Evolutionary conservation across 2,797 vertebrate genomes (phyloP), one percentile per base, ranked within the genome.

Genomic region (Micromesistius poutassou): DNA sequence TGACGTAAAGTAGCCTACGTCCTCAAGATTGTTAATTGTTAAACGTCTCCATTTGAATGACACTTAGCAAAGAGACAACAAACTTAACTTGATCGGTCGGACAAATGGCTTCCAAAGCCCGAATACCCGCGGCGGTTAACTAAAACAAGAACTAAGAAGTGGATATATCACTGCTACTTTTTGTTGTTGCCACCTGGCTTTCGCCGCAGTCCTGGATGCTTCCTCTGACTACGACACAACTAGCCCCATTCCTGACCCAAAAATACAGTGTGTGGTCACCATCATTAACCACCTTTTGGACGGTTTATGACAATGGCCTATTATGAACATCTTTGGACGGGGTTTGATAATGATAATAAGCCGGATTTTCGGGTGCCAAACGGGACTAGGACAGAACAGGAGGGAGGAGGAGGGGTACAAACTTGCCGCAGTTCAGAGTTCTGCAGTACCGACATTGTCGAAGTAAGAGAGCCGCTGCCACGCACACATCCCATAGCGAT

Each of bases 351-450:
- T n/a, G 46, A 55, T 62, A 62, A 62, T 25, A 62, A n/a, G 55
- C n/a, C 55, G n/a, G 22, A 25, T 62, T 62, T n/a, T 62, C 12
- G 40, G 40, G 12, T 42, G 40, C 14, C 40, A 42, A 42, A 42
- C 14, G 7, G 6, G 55, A 8, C 5, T 25, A 62, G 22, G 55
- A 62, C 55, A 62, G 55, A 25, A 7, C 22, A 62, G 55, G 55
- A 62, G 55, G 2, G 55, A 25, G n/a, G 55, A 25, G 22, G 55
- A 25, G n/a, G 55, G 55, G 55, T 62, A 62, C 55, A 62, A 92
- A 93, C 91, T 93, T 93, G 93, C 93, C 93, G 94, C 93, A 94
- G 91, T 93, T 93, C 77, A 86, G 91, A 91, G 88, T 89, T 87
- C 85, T 89, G 91, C 90, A 90, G 89, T 87, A 87, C 86, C 78